These are phyloP conservation scores for Latrodectus geometricus DNA, from an alignment of 1,140 invertebrate species.

Conservation along the genomic window DNA sequence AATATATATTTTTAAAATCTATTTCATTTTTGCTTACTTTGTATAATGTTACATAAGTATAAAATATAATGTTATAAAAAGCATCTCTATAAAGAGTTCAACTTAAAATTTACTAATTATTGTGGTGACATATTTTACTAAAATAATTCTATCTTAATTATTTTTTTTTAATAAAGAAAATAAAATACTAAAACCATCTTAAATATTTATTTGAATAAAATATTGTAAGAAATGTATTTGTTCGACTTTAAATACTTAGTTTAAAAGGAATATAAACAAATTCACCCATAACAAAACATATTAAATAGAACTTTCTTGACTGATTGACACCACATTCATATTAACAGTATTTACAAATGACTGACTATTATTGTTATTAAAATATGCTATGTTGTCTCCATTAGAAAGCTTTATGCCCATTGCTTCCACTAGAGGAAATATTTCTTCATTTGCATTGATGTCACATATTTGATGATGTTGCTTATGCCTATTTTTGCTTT, in stretches of 20 bases:
- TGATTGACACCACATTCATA: constrained; percentile 39
- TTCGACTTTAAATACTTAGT: constrained; percentile 7
- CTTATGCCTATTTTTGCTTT: constrained; percentile 62
- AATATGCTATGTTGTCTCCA: constrained; percentile 24
- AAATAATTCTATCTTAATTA: too few relatives aligned
- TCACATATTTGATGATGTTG: constrained; percentile 24
- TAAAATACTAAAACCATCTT: not conserved
- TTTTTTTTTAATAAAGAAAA: not conserved
- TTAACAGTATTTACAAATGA: constrained; percentile 51
- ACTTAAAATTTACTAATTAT: too few relatives aligned
- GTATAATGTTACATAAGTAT: too few relatives aligned
- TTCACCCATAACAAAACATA: constrained; percentile 4
- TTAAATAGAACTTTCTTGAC: constrained; percentile 40
- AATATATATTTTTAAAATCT: too few relatives aligned
- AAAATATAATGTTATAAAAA: too few relatives aligned
- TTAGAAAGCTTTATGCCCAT: constrained; percentile 51
- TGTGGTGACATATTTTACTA: too few relatives aligned
- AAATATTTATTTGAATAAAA: constrained; percentile 49
- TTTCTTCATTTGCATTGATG: constrained; percentile 34
- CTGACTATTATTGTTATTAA: constrained; percentile 34
- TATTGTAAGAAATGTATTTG: constrained; percentile 35
- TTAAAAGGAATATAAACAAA: not conserved
- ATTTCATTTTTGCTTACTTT: too few relatives aligned
- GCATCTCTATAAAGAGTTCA: too few relatives aligned
- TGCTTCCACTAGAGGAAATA: constrained; percentile 47